A percentile compares a stretch with the other conserved stretches of the same genome.
These are phyloP conservation scores for Stigmatopora argus DNA, from an alignment of 2,113 vertebrate genomes.

Conservation along the genomic window DNA sequence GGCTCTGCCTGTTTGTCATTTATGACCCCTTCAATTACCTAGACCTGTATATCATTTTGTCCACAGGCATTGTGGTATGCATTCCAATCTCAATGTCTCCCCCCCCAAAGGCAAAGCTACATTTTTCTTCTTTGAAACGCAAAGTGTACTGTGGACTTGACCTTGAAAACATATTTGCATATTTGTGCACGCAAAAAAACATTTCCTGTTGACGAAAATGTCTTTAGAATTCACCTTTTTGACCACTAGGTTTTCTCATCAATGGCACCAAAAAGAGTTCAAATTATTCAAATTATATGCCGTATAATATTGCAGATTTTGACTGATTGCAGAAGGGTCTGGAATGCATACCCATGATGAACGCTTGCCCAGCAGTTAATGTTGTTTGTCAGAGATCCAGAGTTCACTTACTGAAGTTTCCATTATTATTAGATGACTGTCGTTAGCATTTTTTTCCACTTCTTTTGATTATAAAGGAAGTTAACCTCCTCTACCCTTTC, in stretches of 20 bases:
- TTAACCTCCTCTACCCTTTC: constrained; percentile 33
- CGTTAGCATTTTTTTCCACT: constrained; percentile 20
- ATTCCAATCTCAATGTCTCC: constrained; percentile 19
- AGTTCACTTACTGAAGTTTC: neutral
- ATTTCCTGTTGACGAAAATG: no score
- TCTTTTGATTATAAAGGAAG: constrained; percentile 25
- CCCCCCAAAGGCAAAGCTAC: constrained; percentile 20
- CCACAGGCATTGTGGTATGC: constrained; percentile 23
- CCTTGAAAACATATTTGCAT: constrained; percentile 18
- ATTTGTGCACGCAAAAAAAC: neutral
- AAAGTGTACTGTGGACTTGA: constrained; percentile 32
- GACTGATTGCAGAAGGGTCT: neutral
- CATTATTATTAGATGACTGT: neutral
- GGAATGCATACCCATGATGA: neutral
- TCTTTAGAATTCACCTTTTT: no score
- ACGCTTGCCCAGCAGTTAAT: no score
- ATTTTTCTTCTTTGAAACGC: constrained; percentile 26
- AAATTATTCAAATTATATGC: neutral
- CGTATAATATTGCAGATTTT: neutral
- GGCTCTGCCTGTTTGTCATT: constrained; percentile 31
- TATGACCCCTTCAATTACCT: constrained; percentile 28
- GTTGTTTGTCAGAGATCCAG: neutral
- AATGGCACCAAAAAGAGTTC: no score
- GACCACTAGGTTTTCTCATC: no score
- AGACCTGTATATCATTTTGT: constrained; percentile 26